Conservation (phyloP, 2,797 vertebrate species). For the Bufotes viridis region DNA sequence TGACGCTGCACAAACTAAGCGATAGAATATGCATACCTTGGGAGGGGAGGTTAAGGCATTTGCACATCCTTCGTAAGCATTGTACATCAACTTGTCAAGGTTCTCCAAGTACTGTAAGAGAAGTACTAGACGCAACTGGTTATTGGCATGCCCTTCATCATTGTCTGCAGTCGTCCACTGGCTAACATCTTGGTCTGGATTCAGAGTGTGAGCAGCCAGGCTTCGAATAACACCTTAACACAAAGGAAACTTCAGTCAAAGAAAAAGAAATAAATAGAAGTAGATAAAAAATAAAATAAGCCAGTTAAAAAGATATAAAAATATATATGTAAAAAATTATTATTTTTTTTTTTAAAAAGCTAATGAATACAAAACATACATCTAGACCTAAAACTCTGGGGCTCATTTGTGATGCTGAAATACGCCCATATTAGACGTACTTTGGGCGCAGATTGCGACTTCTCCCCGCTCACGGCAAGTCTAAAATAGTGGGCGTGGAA, state of each 20-base stretch:
- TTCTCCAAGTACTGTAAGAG: constrained; percentile 96
- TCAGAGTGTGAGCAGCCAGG: constrained; percentile 93
- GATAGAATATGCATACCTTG: constrained; percentile 78
- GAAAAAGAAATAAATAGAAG: not conserved
- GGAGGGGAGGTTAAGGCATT: constrained; percentile 95
- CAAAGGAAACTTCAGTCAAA: constrained; percentile 50
- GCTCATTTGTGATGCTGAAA: too few relatives aligned
- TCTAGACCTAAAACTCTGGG: too few relatives aligned
- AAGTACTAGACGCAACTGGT: constrained; percentile 93
- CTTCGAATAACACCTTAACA: constrained; percentile 91
- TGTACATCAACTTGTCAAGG: constrained; percentile 98
- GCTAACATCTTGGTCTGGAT: constrained; percentile 92
- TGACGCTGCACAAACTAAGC: not conserved
- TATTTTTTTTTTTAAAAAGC: too few relatives aligned
- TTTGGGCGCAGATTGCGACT: too few relatives aligned
- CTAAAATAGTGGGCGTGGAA: too few relatives aligned
- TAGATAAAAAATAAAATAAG: constrained; percentile 16
- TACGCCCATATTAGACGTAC: too few relatives aligned
- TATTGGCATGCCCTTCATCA: constrained; percentile 92
- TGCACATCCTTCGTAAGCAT: constrained; percentile 96
- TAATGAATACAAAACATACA: too few relatives aligned
- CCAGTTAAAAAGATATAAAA: not conserved
- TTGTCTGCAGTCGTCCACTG: constrained; percentile 93
- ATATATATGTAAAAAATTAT: too few relatives aligned
- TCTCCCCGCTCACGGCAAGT: too few relatives aligned